Conservation (phyloP, 2,888 invertebrate genomes). For the Rhingia campestris region DNA sequence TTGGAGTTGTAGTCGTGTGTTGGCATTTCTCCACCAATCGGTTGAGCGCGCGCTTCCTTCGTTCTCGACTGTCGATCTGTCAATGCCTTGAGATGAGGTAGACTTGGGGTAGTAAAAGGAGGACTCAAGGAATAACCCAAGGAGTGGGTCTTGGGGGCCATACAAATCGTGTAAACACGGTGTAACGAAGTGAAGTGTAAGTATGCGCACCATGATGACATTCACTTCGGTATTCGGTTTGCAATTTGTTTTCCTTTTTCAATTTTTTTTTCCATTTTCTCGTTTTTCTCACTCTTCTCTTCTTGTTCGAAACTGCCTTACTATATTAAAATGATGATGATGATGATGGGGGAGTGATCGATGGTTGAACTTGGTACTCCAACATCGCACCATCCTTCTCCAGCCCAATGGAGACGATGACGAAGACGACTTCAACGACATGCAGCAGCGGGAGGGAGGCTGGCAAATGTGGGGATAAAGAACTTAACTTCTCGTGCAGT, state of each 20-base stretch:
- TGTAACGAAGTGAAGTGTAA: conserved; percentile 74
- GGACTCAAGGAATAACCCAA: conserved; percentile 21
- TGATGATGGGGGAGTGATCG: conserved; percentile 74
- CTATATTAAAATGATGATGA: conserved; percentile 68
- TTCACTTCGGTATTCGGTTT: conserved; percentile 74
- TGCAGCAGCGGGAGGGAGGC: neutral
- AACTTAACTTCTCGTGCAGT: conserved; percentile 57
- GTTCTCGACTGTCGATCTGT: conserved; percentile 60
- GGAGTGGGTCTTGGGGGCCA: conserved; percentile 33
- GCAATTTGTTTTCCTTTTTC: conserved; percentile 66
- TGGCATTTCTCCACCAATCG: conserved; percentile 54
- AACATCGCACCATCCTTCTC: neutral
- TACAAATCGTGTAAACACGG: conserved; percentile 73
- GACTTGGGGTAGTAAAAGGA: conserved; percentile 1
- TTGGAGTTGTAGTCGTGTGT: conserved; percentile 33
- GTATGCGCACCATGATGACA: conserved; percentile 74
- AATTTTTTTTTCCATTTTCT: conserved; percentile 15
- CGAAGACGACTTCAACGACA: neutral
- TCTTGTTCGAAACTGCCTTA: conserved; percentile 43
- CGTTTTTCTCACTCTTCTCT: conserved; percentile 14
- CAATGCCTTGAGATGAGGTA: conserved; percentile 40
- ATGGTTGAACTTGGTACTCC: conserved; percentile 48
- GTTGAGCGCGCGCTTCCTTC: conserved; percentile 9
- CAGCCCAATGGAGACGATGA: neutral
- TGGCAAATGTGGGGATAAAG: conserved; percentile 55